phyloP scores from a whole-genome alignment of 2,113 vertebrate species.

The Balaeniceps rex region DNA sequence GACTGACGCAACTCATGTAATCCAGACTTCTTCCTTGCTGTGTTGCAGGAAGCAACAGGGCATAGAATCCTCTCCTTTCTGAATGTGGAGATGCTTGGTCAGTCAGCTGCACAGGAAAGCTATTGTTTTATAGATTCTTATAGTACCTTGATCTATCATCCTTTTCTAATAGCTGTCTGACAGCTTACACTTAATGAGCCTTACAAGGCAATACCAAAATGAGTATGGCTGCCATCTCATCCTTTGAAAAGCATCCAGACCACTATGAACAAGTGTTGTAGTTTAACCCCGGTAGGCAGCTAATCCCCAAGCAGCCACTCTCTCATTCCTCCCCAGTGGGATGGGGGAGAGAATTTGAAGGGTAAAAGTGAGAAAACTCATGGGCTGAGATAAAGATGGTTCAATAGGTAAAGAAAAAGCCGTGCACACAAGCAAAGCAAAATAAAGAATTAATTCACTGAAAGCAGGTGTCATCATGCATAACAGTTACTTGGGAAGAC shows the following conservation, averaged over 20 bases:
- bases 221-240: neutral
- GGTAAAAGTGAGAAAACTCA: neutral
- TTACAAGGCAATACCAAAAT: neutral
- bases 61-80: neutral
- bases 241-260: neutral
- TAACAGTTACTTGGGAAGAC: neutral
- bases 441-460: neutral
- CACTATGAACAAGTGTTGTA: neutral
- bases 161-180: neutral
- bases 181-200: neutral
- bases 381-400: neutral
- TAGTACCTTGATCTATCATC: neutral
- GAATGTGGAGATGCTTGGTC: neutral
- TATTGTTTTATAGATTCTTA: neutral
- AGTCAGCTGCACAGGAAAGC: neutral
- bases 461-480: fast-evolving
- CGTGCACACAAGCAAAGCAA: neutral
- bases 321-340: neutral
- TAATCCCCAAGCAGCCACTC: neutral
- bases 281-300: neutral
- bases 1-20: neutral
- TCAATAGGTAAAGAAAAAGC: neutral
- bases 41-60: neutral
- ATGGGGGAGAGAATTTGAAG: neutral
- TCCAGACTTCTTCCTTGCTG: neutral